These are phyloP conservation scores for Tipula helvola DNA, from an alignment of 2,888 invertebrate genomes.

Conservation along the genomic window DNA sequence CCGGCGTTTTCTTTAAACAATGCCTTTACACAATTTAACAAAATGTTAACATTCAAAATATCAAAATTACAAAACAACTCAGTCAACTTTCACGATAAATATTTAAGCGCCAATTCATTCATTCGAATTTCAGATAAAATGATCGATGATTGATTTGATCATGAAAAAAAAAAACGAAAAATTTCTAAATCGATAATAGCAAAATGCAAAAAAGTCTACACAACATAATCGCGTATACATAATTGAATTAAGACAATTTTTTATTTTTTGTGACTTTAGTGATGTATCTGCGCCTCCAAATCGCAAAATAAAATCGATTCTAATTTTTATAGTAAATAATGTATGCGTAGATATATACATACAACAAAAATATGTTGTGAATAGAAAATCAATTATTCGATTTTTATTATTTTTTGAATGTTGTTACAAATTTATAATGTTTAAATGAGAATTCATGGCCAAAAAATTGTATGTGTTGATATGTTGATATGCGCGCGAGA, in stretches of 20 bases:
- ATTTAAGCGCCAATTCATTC: not conserved
- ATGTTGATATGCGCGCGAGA: not conserved
- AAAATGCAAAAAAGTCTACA: not conserved
- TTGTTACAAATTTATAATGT: not conserved
- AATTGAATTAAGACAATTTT: not conserved
- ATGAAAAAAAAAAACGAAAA: not conserved
- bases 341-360: too few relatives aligned
- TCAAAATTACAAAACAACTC: not conserved
- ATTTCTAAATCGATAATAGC: not conserved
- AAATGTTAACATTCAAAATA: too few relatives aligned
- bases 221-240: not conserved
- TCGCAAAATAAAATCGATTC: not conserved
- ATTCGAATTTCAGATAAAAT: not conserved
- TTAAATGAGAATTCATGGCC: not conserved
- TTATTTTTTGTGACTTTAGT: not conserved
- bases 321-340: not conserved
- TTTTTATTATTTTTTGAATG: not conserved
- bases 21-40: too few relatives aligned
- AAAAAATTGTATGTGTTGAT: not conserved
- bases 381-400: not conserved
- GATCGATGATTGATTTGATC: not conserved
- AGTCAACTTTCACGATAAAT: not conserved
- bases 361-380: not conserved
- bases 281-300: not conserved
- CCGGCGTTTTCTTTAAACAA: too few relatives aligned